Base-by-base conservation (phyloP, 2,797 vertebrate genomes). In the Rhabdophis nuchalis region DNA sequence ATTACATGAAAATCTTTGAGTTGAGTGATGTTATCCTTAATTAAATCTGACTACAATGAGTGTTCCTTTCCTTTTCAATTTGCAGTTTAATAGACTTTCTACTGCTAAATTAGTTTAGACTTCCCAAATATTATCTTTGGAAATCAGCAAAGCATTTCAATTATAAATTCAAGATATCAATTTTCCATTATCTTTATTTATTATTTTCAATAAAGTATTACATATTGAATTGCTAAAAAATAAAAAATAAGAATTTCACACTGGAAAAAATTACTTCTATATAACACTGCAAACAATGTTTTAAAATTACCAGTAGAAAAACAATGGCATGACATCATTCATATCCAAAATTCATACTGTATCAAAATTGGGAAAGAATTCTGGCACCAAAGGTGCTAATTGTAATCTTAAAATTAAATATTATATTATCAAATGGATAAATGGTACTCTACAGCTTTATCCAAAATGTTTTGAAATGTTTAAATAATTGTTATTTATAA, bases 151-250 rank as follows among this genome's bases (percentile, higher is more conserved):
- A 0, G 25, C 29, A 89, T 68, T 54, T 85, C 36, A 56, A 53
- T 86, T n/a, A 85, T 92, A 95, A 93, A 92, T 27, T 87, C 87
- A 89, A 36, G 4, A 72, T 89, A 92, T 93, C 0, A 41, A 88
- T 91, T 94, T 89, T 61, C 18, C 36, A 77, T 77, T 77, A 77
- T 77, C 72, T 77, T 41, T 4, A 11, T 77, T 46, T 82, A 82
- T 82, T 82, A 46, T 82, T 46, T 23, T 82, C 20, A 82, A 46
- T 82, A 41, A 82, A 82, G 46, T 23, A 46, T 77, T 23, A 41
- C 20, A 41, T 25, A 82, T 25, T 82, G 9, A 46, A 46, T 46
- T 46, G 36, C 41, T 46, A 82, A 25, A 82, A 25, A 82, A 41
- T 77, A 77, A 77, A 77, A 82, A 82, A 25, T 82, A 46, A 77